A percentile compares a stretch with the other conserved stretches of the same genome.
Conservation (phyloP, 2,888 invertebrate species). For the Ephialtes manifestator region DNA sequence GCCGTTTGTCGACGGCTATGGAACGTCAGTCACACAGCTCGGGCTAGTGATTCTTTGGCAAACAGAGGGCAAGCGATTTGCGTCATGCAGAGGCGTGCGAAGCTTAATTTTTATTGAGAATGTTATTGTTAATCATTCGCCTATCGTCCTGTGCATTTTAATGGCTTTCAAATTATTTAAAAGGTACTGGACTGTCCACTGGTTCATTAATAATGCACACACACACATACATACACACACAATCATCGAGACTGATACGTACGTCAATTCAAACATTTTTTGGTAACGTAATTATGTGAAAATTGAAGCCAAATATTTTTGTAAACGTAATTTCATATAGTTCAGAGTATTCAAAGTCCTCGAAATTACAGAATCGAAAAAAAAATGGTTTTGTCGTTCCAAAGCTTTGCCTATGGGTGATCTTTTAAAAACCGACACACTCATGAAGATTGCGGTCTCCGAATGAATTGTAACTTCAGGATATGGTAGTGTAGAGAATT, state of each 20-base stretch:
- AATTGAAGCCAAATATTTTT: not conserved
- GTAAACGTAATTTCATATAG: not conserved
- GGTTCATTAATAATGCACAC: not conserved
- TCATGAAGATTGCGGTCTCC: too few species aligned
- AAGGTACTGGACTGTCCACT: slow-evolving; percentile 18
- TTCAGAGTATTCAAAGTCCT: not conserved
- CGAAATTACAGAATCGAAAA: not conserved
- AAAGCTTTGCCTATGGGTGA: not conserved
- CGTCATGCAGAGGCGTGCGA: slow-evolving; percentile 85
- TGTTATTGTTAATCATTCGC: slow-evolving; percentile 29
- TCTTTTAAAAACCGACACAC: not conserved
- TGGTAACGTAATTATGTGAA: not conserved
- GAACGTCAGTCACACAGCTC: slow-evolving; percentile 84
- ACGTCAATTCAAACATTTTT: not conserved
- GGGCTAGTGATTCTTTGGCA: slow-evolving; percentile 85
- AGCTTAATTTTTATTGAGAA: slow-evolving; percentile 75
- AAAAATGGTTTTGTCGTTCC: not conserved
- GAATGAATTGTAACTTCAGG: too few species aligned
- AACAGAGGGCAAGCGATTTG: slow-evolving; percentile 84
- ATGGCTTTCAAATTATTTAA: not conserved
- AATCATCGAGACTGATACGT: not conserved
- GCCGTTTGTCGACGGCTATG: slow-evolving; percentile 84
- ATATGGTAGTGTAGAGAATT: too few species aligned
- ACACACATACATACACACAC: not conserved
- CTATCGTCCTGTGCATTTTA: slow-evolving; percentile 28